Conservation (phyloP, 2,888 invertebrate genomes). For the Zele albiditarsus region DNA sequence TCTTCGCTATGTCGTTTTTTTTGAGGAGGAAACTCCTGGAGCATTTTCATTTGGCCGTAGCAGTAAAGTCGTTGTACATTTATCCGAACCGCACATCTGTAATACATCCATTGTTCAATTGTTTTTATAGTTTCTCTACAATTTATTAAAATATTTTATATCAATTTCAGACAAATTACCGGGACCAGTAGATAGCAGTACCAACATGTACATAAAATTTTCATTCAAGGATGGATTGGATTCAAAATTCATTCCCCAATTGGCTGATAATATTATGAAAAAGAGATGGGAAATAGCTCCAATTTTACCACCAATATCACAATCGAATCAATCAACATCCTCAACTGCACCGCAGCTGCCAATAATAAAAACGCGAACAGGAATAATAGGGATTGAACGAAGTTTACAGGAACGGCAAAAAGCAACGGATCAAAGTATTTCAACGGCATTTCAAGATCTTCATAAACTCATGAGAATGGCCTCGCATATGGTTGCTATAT, state of each 20-base stretch:
- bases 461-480: conserved; percentile 96
- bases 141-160: neutral
- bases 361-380: conserved; percentile 83
- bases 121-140: neutral
- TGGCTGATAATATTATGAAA: conserved; percentile 78
- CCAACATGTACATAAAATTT: conserved; percentile 84
- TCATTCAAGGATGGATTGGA: conserved; percentile 90
- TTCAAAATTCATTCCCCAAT: conserved; percentile 77
- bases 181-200: conserved; percentile 83
- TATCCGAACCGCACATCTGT: conserved; percentile 76
- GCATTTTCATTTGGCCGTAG: conserved; percentile 87
- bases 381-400: conserved; percentile 97
- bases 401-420: conserved; percentile 92
- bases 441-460: conserved; percentile 95
- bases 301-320: conserved; percentile 46
- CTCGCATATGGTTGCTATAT: conserved; percentile 96
- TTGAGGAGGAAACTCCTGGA: conserved; percentile 87
- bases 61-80: conserved; percentile 84
- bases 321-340: conserved; percentile 35
- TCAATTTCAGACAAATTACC: conserved; percentile 77
- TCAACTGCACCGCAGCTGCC: conserved; percentile 57
- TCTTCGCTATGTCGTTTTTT: conserved; percentile 81
- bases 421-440: conserved; percentile 93
- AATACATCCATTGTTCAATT: neutral
- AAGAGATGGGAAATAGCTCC: conserved; percentile 79